These are phyloP conservation scores for Hippocampus barbouri DNA, from an alignment of 2,113 vertebrate species.

Conservation along the genomic window DNA sequence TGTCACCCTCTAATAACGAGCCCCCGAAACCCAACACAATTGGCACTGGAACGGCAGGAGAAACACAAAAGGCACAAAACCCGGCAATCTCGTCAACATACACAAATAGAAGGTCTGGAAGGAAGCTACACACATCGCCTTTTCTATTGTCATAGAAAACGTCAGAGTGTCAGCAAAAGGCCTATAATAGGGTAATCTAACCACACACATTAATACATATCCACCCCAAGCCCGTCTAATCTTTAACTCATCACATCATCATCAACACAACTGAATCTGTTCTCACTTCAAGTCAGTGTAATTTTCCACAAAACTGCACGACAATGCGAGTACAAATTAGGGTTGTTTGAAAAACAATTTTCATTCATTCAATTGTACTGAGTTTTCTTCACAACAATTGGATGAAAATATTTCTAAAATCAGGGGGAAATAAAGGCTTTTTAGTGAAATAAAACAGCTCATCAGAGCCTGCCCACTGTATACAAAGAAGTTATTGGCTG, in stretches of 20 bases:
- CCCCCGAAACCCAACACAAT: slow-evolving; percentile 63
- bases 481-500: not conserved
- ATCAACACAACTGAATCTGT: not conserved
- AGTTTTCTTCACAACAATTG: too few relatives aligned
- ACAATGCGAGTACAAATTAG: not conserved
- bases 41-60: slow-evolving; percentile 60
- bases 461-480: not conserved
- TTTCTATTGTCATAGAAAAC: slow-evolving; percentile 65
- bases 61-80: slow-evolving; percentile 69
- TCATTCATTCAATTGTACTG: not conserved
- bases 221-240: slow-evolving; percentile 35
- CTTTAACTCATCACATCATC: slow-evolving; percentile 27
- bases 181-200: slow-evolving; percentile 61
- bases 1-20: slow-evolving; percentile 71
- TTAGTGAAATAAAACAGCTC: not conserved
- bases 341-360: not conserved
- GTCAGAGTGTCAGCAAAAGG: slow-evolving; percentile 62
- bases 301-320: not conserved
- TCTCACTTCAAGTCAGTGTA: not conserved
- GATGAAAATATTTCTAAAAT: not conserved
- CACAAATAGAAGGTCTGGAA: slow-evolving; percentile 61
- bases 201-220: slow-evolving; percentile 23
- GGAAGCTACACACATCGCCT: slow-evolving; percentile 53
- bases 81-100: slow-evolving; percentile 69
- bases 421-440: not conserved